phyloP scores from a whole-genome alignment of 2,888 invertebrate species.

The Himalopsyche tibetana region DNA sequence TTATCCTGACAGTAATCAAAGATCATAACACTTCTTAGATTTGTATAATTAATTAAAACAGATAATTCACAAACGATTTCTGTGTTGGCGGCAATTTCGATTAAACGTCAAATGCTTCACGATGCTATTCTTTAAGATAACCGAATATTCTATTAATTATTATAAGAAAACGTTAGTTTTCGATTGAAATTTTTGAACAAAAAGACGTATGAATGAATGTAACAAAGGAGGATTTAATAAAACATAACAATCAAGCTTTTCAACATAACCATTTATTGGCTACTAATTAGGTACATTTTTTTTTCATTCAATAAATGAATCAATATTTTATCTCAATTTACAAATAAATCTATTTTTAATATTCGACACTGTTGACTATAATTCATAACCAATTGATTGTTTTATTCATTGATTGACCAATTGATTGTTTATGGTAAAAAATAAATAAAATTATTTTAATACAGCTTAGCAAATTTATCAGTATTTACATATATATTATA shows the following conservation, averaged over 20 bases:
- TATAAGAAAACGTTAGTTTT: background rate
- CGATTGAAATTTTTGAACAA: background rate
- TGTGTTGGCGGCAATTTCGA: too few relatives aligned
- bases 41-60: too few relatives aligned
- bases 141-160: too few relatives aligned
- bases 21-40: too few relatives aligned
- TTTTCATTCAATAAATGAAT: background rate
- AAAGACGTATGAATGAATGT: too few relatives aligned
- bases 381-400: background rate
- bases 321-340: background rate
- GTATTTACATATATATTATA: background rate
- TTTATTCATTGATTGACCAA: too few relatives aligned
- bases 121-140: too few relatives aligned
- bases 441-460: constrained; percentile 16
- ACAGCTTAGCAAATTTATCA: background rate
- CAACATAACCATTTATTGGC: constrained; percentile 16
- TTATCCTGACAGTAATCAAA: too few relatives aligned
- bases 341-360: background rate
- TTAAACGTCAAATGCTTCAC: too few relatives aligned
- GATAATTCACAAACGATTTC: too few relatives aligned
- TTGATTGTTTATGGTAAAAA: background rate
- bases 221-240: background rate
- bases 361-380: background rate
- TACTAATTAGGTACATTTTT: background rate
- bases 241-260: background rate